Percentiles rank a stretch among this genome's conserved stretches.
Evolutionary conservation across 2,888 invertebrate genomes (phyloP).

Genomic region (Shargacucullia verbasci): DNA sequence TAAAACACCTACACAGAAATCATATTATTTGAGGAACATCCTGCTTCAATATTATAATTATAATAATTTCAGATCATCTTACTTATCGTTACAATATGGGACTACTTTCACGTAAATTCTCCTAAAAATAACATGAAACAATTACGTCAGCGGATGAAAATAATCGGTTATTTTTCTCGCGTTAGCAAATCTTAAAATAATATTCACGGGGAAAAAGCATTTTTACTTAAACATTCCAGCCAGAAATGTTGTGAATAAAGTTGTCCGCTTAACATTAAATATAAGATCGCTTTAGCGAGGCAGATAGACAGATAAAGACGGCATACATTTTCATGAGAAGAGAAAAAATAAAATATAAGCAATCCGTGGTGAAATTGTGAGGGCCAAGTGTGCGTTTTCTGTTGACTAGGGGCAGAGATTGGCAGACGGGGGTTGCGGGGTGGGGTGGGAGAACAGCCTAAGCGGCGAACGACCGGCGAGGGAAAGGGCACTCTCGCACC

Average conservation of each 20-base stretch:
- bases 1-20: slow-evolving; percentile 14
- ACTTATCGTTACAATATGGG: slow-evolving; percentile 29
- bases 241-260: slow-evolving; percentile 76
- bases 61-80: slow-evolving; percentile 22
- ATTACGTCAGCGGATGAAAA: slow-evolving; percentile 58
- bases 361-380: slow-evolving; percentile 73
- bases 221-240: slow-evolving; percentile 68
- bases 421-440: slow-evolving; percentile 63
- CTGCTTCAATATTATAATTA: slow-evolving; percentile 16
- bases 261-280: slow-evolving; percentile 81
- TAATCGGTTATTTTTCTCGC: slow-evolving; percentile 64
- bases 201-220: slow-evolving; percentile 62
- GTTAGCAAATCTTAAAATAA: slow-evolving; percentile 73
- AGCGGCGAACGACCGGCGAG: slow-evolving; percentile 58
- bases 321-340: slow-evolving; percentile 82
- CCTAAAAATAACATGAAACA: slow-evolving; percentile 37
- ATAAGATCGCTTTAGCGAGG: slow-evolving; percentile 81
- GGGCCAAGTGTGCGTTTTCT: slow-evolving; percentile 76
- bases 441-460: slow-evolving; percentile 64
- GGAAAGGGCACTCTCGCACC: slow-evolving; percentile 71
- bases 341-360: slow-evolving; percentile 77
- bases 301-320: slow-evolving; percentile 81
- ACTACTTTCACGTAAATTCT: slow-evolving; percentile 44
- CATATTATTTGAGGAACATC: background rate
- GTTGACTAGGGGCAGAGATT: slow-evolving; percentile 73